phyloP scores from a whole-genome alignment of 2,888 invertebrate genomes.

The Dilophus febrilis region DNA sequence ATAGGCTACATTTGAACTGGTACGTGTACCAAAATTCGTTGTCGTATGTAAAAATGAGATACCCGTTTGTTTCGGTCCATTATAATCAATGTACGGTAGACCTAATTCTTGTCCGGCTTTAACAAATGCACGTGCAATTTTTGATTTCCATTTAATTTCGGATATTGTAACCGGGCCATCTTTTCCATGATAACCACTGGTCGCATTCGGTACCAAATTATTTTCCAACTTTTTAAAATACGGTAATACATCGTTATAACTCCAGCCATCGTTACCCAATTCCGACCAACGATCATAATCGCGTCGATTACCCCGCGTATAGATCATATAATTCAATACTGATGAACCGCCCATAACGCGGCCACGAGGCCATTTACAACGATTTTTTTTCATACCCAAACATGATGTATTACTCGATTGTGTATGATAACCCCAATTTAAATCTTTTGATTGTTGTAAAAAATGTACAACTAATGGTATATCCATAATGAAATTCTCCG shows the following conservation, averaged over 20 bases:
- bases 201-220: conserved; percentile 37
- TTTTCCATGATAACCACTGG: conserved; percentile 32
- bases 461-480: conserved; percentile 56
- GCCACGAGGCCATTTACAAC: conserved; percentile 62
- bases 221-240: conserved; percentile 68
- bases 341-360: conserved; percentile 71
- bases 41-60: conserved; percentile 45
- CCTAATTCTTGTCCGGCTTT: conserved; percentile 45
- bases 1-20: conserved; percentile 42
- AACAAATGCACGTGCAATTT: conserved; percentile 43
- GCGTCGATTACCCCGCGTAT: conserved; percentile 47
- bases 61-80: conserved; percentile 41
- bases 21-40: conserved; percentile 37
- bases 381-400: conserved; percentile 53
- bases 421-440: conserved; percentile 70
- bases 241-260: conserved; percentile 49
- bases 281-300: conserved; percentile 65
- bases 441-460: conserved; percentile 45
- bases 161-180: conserved; percentile 39
- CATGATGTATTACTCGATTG: conserved; percentile 56
- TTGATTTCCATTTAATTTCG: conserved; percentile 38
- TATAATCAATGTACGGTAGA: conserved; percentile 46
- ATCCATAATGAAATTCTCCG: conserved; percentile 57
- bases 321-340: conserved; percentile 67
- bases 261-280: conserved; percentile 56